Conservation (phyloP, 2,113 vertebrate species). For the Onychostoma macrolepis region DNA sequence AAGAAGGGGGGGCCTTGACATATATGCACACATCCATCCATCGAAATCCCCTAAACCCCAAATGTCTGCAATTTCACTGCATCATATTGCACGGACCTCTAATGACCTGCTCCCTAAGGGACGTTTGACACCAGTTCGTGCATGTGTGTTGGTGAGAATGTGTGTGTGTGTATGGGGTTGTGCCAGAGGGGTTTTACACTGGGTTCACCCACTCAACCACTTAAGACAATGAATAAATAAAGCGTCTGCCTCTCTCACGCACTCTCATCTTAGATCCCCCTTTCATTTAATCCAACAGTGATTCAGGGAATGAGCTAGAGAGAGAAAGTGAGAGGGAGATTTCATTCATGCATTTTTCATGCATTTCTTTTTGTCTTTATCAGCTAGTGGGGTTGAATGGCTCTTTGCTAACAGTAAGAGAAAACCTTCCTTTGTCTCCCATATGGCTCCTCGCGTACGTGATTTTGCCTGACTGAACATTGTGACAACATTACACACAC, state of each 20-base stretch:
- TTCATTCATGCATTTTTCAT: conserved; percentile 54
- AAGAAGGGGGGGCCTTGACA: conserved; percentile 25
- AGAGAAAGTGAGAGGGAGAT: conserved; percentile 34
- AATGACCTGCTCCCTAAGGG: conserved; percentile 10
- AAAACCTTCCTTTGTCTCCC: conserved; percentile 54
- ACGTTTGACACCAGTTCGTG: conserved; percentile 19
- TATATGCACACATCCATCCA: neutral
- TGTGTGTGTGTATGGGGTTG: conserved; percentile 26
- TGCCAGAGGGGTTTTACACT: conserved; percentile 30
- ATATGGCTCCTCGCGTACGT: neutral
- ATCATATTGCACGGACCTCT: conserved; percentile 51
- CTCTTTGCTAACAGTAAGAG: conserved; percentile 55
- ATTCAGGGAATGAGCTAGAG: conserved; percentile 21
- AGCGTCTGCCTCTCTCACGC: conserved; percentile 20
- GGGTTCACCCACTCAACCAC: conserved; percentile 48
- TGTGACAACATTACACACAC: neutral
- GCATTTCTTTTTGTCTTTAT: conserved; percentile 38
- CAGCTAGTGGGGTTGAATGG: conserved; percentile 24
- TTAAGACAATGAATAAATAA: conserved; percentile 55
- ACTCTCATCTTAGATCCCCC: conserved; percentile 35
- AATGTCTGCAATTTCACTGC: conserved; percentile 55
- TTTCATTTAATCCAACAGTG: conserved; percentile 48
- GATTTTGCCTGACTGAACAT: conserved; percentile 1
- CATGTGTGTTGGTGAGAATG: conserved; percentile 14
- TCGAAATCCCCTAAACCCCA: conserved; percentile 41